phyloP scores from a whole-genome alignment of 2,113 vertebrate species.

The Lampris incognitus region DNA sequence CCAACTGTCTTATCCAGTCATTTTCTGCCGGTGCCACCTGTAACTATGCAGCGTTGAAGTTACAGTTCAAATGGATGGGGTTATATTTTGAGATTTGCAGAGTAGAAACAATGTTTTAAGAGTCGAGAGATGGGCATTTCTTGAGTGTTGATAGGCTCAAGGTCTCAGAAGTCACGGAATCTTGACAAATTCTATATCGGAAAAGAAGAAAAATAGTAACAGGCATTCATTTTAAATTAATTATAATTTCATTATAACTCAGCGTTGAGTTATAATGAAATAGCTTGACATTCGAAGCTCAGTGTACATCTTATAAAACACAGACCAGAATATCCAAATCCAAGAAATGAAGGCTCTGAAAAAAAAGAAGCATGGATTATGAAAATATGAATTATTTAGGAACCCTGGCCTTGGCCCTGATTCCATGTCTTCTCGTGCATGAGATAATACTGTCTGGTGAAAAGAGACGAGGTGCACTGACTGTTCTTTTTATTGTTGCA shows the following conservation, averaged over 20 bases:
- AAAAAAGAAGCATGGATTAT: neutral
- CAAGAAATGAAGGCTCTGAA: no score
- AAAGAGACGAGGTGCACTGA: conserved; percentile 38
- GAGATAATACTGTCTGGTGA: neutral
- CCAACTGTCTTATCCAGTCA: conserved; percentile 50
- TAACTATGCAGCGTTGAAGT: conserved; percentile 64
- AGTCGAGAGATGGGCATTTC: conserved; percentile 12
- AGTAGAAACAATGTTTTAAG: conserved; percentile 30
- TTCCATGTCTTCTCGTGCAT: neutral
- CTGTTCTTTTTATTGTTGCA: conserved; percentile 32
- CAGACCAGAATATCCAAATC: conserved; percentile 11
- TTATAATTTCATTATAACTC: no score
- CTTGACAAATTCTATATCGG: neutral
- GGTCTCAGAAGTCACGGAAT: neutral
- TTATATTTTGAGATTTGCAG: conserved; percentile 30
- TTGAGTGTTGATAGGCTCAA: no score
- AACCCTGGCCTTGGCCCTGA: conserved; percentile 7
- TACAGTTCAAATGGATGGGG: neutral
- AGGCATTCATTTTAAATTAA: neutral
- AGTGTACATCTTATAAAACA: neutral
- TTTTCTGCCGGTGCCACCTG: conserved; percentile 71
- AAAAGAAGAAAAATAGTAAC: neutral
- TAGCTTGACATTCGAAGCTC: neutral
- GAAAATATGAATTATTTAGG: neutral
- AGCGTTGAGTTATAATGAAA: neutral